phyloP scores from a whole-genome alignment of 1,140 invertebrate genomes.

The Bombus confusus region DNA sequence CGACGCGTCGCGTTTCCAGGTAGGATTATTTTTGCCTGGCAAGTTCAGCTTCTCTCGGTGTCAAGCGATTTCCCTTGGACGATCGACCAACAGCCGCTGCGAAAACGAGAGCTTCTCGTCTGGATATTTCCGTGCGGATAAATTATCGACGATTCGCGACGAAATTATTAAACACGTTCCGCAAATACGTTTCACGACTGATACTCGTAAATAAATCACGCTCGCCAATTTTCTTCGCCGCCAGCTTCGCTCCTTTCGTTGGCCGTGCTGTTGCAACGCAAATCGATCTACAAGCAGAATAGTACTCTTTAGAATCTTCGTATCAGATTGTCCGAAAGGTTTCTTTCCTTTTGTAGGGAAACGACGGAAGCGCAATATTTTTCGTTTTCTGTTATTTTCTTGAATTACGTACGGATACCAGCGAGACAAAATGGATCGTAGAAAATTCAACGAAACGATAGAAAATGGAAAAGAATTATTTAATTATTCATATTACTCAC shows the following conservation, averaged over 20 bases:
- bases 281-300: background rate
- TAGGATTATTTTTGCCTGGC: background rate
- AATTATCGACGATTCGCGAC: constrained; percentile 1
- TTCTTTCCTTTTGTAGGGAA: too few relatives aligned
- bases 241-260: background rate
- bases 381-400: too few relatives aligned
- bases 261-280: background rate
- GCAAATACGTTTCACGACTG: constrained; percentile 13
- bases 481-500: too few relatives aligned
- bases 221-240: background rate
- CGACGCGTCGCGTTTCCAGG: background rate
- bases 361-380: too few relatives aligned
- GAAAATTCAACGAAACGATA: too few relatives aligned
- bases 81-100: background rate
- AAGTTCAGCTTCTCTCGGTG: background rate
- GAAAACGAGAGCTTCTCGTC: background rate
- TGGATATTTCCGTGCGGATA: constrained; percentile 12
- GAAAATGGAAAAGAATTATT: too few relatives aligned
- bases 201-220: constrained; percentile 8
- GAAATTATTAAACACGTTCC: constrained; percentile 22
- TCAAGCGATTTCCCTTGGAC: background rate
- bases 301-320: background rate
- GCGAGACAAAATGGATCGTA: too few relatives aligned
- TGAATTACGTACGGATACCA: too few relatives aligned
- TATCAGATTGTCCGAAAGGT: too few relatives aligned